Evolutionary conservation across 2,888 invertebrate genomes (phyloP).

Genomic region (Troides helena): DNA sequence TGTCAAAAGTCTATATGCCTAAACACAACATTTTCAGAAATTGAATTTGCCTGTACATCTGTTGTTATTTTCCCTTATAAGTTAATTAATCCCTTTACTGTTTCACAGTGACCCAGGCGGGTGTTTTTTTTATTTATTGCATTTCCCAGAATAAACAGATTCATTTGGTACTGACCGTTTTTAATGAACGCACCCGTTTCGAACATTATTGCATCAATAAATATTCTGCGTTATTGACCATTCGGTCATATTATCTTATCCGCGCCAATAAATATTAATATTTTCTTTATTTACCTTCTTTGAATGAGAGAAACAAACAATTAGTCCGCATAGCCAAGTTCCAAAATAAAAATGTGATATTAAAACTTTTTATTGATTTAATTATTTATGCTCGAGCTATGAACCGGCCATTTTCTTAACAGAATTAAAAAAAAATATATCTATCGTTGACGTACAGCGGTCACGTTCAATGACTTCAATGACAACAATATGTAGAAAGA

Average conservation of each 20-base stretch:
- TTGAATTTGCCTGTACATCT: slow-evolving; percentile 6
- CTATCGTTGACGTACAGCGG: not conserved
- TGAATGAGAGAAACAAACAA: no score
- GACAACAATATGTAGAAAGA: not conserved
- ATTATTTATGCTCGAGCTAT: not conserved
- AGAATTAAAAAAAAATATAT: not conserved
- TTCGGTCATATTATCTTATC: not conserved
- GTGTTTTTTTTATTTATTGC: slow-evolving; percentile 6
- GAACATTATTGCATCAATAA: not conserved
- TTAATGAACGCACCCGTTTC: not conserved
- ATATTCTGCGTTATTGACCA: not conserved
- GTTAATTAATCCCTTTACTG: slow-evolving; percentile 17
- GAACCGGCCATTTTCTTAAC: not conserved
- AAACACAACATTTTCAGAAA: slow-evolving; percentile 1
- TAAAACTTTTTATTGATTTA: not conserved
- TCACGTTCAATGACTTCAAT: not conserved
- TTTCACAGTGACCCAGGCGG: slow-evolving; percentile 1
- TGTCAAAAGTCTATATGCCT: slow-evolving; percentile 3
- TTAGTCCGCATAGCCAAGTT: no score
- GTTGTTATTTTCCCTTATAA: slow-evolving; percentile 22
- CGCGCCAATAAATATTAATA: not conserved
- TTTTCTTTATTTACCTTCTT: not conserved
- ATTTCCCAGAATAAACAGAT: slow-evolving; percentile 6
- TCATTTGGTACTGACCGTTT: slow-evolving; percentile 6
- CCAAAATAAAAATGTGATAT: not conserved